Evolutionary conservation across 2,797 vertebrate species (phyloP), one percentile per base, ranked within the genome.

Genomic region (Scleropages formosus): DNA sequence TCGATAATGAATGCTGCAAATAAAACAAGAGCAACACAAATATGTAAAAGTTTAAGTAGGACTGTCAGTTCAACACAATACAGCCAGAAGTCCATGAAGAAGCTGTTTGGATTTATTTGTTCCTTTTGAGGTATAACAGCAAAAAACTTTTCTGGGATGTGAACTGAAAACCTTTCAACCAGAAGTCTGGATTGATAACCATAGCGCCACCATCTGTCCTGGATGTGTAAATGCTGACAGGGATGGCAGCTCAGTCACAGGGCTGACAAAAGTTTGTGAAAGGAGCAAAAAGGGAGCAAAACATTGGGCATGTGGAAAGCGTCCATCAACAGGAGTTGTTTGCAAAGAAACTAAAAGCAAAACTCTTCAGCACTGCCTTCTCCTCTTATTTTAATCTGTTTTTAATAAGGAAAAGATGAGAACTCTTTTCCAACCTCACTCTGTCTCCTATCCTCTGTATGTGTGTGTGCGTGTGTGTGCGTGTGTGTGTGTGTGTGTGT

Each of bases 371-470:
- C 47, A 26, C 22, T 16, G 47, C 20, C 44, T 49, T 26, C 31
- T 12, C 1, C 22, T 26, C 24, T 71, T 67, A 72, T 73, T 72
- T 58, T 78, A 77, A 74, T 77, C 75, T 75, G 73, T 74, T 63
- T 72, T 58, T 39, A 72, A 20, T 44, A 13, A 67, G 69, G 67
- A 18, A 47, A 53, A 51, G 67, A 69, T 69, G 24, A 47, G 12
- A 69, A 26, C 69, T 72, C 39, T 73, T 75, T 72, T 60, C 58
- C 18, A 75, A 77, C 79, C 78, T 72, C 80, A 78, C 66, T 72
- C 72, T 65, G 76, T 70, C 10, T 80, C 63, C 63, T 39, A 46
- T 26, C 75, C 51, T 77, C 67, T 80, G 74, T 84, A 79, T 77
- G 78, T 81, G 81, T 67, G 31, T 13, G 65, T 51, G 20, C 68